phyloP scores from a whole-genome alignment of 2,888 invertebrate genomes.

The Ptychoptera contaminata region DNA sequence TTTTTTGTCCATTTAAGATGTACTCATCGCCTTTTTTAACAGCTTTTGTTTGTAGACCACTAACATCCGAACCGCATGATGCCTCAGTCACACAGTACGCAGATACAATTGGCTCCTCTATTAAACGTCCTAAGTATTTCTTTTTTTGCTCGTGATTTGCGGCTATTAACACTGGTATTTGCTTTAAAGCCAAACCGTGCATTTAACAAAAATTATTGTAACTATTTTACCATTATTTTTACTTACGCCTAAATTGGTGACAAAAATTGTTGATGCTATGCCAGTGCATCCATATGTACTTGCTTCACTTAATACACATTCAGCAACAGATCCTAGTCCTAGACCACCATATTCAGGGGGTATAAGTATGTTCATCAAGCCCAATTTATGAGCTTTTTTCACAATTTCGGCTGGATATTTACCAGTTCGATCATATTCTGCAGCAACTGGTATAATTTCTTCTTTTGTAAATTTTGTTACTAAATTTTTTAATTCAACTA shows the following conservation, averaged over 20 bases:
- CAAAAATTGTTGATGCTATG: conserved; percentile 79
- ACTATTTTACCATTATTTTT: not conserved
- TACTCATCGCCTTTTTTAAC: conserved; percentile 92
- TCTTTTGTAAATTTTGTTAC: conserved; percentile 74
- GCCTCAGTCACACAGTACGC: conserved; percentile 96
- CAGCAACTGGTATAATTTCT: conserved; percentile 82
- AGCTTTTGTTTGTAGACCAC: conserved; percentile 76
- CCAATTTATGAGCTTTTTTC: conserved; percentile 82
- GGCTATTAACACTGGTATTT: conserved; percentile 28
- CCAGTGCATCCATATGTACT: conserved; percentile 88
- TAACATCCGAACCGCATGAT: conserved; percentile 91
- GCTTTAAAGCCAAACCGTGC: too few relatives aligned
- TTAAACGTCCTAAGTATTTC: conserved; percentile 79
- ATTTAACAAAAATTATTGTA: not conserved
- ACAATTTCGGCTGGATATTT: conserved; percentile 90
- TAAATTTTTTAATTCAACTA: conserved; percentile 26
- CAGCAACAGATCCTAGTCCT: conserved; percentile 56
- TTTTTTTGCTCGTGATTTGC: conserved; percentile 80
- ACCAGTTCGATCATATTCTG: conserved; percentile 75
- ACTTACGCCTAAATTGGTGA: conserved; percentile 67
- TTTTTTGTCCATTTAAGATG: conserved; percentile 89
- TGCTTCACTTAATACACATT: conserved; percentile 75
- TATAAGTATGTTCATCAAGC: conserved; percentile 75
- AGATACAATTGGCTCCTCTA: conserved; percentile 81
- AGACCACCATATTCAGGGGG: conserved; percentile 68